Conservation (phyloP, 2,113 vertebrate species). For the Suricata suricatta region DNA sequence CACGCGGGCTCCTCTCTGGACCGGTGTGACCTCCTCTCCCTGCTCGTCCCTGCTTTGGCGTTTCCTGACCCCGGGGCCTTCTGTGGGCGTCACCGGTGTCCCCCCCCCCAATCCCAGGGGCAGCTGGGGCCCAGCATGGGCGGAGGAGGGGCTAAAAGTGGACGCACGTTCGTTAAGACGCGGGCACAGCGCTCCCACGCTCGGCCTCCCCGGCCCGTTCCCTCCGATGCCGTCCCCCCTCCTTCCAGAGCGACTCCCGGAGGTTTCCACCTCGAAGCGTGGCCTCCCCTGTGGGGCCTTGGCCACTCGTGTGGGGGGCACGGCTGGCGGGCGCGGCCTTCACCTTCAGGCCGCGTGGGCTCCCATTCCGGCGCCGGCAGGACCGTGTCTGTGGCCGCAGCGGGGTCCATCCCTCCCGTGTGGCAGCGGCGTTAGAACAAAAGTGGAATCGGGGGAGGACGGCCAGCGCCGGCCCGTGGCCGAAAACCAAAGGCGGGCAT, state of each 20-base stretch:
- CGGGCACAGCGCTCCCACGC: not conserved
- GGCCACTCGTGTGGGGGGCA: rapidly evolving
- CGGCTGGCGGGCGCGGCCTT: rapidly evolving
- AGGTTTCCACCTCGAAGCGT: rapidly evolving
- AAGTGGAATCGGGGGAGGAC: rapidly evolving
- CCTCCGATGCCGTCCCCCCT: not conserved
- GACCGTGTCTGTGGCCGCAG: rapidly evolving
- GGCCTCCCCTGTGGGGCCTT: no score
- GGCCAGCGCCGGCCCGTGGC: rapidly evolving
- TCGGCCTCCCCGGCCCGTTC: not conserved
- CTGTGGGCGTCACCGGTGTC: not conserved
- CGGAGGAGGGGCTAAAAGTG: no score
- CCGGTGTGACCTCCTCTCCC: not conserved
- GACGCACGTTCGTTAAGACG: no score
- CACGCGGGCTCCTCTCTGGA: not conserved
- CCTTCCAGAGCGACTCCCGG: not conserved
- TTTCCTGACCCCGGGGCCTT: not conserved
- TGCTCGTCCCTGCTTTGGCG: rapidly evolving
- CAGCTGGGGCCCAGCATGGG: not conserved
- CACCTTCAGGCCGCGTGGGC: rapidly evolving
- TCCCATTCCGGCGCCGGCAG: not conserved
- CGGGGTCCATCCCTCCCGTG: rapidly evolving
- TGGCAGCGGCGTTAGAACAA: rapidly evolving
- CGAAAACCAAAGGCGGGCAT: rapidly evolving
- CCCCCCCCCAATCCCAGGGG: not conserved